These are phyloP conservation scores for Temnothorax ravouxi DNA, from an alignment of 2,888 invertebrate species.

Conservation along the genomic window DNA sequence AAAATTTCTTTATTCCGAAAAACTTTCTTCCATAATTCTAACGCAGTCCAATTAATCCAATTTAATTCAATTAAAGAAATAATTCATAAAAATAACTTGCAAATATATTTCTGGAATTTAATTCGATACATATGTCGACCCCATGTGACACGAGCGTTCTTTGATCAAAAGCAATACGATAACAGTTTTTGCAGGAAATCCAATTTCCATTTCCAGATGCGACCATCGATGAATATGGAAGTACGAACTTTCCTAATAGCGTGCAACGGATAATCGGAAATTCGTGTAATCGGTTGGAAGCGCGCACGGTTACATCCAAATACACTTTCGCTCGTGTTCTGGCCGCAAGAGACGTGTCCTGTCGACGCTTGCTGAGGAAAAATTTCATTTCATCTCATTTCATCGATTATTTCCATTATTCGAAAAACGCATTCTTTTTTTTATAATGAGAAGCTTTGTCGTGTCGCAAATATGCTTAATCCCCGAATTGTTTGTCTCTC, in stretches of 20 bases:
- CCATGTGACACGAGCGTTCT: background rate
- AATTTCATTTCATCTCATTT: background rate
- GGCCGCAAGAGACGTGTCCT: slow-evolving; percentile 21
- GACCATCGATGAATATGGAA: slow-evolving; percentile 65
- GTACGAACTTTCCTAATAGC: slow-evolving; percentile 63
- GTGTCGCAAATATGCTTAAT: slow-evolving; percentile 39
- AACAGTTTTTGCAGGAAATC: slow-evolving; percentile 48
- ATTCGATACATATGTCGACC: background rate
- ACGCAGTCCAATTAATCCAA: background rate
- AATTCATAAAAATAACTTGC: background rate
- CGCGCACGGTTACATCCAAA: slow-evolving; percentile 35
- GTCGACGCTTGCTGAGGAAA: background rate
- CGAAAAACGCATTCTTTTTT: background rate
- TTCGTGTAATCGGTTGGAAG: slow-evolving; percentile 64
- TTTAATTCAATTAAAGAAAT: slow-evolving; percentile 16
- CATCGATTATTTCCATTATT: slow-evolving; percentile 28
- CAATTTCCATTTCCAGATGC: slow-evolving; percentile 60
- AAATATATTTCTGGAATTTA: slow-evolving; percentile 16
- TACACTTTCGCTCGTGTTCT: slow-evolving; percentile 40
- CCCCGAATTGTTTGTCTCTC: slow-evolving; percentile 9
- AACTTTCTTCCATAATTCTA: background rate
- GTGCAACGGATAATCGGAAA: slow-evolving; percentile 53
- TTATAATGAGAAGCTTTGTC: slow-evolving; percentile 7
- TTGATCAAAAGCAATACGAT: slow-evolving; percentile 48
- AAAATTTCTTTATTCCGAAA: background rate